A percentile compares a stretch with the other conserved stretches of the same genome.
phyloP scores from a whole-genome alignment of 2,888 invertebrate genomes.

The Parasteatoda lunata region DNA sequence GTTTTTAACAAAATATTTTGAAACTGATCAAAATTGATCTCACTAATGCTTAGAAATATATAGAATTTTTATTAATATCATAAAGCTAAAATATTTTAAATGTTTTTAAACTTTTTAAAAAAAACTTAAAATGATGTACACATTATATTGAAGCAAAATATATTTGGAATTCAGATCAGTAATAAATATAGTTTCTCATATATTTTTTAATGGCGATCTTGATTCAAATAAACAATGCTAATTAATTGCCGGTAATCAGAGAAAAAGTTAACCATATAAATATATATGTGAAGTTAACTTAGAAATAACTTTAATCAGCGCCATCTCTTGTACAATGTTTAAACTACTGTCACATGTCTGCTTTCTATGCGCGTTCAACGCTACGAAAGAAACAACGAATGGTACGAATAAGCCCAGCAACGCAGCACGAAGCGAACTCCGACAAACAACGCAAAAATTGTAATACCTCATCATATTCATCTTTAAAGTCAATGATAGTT shows the following conservation, averaged over 20 bases:
- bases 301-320: constrained; percentile 51
- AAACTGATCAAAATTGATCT: too few species aligned
- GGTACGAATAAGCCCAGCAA: constrained; percentile 58
- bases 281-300: constrained; percentile 50
- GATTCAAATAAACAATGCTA: background rate
- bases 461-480: constrained; percentile 91
- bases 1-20: too few species aligned
- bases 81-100: too few species aligned
- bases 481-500: constrained; percentile 84
- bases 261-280: constrained; percentile 1
- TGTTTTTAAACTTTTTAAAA: too few species aligned
- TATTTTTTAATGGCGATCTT: background rate
- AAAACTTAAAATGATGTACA: too few species aligned
- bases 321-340: constrained; percentile 71
- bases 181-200: too few species aligned
- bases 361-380: constrained; percentile 64
- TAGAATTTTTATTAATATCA: too few species aligned
- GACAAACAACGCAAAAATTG: constrained; percentile 69
- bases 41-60: too few species aligned
- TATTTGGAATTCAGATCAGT: too few species aligned
- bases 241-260: background rate
- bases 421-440: constrained; percentile 56
- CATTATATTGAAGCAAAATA: too few species aligned
- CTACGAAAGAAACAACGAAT: constrained; percentile 58
- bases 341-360: constrained; percentile 70